Evolutionary conservation across 30 jellyfish, hydroid and myxozoan species (phyloP), one percentile per base, ranked within the genome.

Genomic region (Rhopilema esculentum): DNA sequence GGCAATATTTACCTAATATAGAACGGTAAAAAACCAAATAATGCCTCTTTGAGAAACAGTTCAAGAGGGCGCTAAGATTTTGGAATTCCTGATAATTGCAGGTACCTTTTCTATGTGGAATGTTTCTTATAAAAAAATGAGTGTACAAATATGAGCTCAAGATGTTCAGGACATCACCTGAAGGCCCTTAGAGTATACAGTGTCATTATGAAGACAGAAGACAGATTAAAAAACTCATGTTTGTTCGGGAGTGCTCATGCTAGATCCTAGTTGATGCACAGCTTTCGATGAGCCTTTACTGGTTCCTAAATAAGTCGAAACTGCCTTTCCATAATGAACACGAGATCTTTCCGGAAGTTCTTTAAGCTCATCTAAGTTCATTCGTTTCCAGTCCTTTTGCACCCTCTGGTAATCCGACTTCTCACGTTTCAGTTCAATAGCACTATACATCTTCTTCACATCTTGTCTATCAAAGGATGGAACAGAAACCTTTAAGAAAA

Each of bases 301-400:
- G 16, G 95, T 87, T 1, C 95, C 95, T 20, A 87, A 85, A 50
- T 87, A 87, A 1, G 95, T 87, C 9, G 84, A 16, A 8, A 87
- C 61, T 27, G 95, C 86, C 51, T 77, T 87, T 9, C 95, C 88
- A 49, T 72, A 77, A 53, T 87, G 95, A 69, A 17, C 66, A n/a
- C 95, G 95, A 63, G 95, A 87, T 28, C 83, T 65, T 20, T 33
- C 85, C 7, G 95, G 95, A 16, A 87, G 80, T 23, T 87, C 95
- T 87, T 87, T 87, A 66, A 87, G 57, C 69, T 87, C 95, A 23
- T 49, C 68, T 17, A 87, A 25, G 52, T 87, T 87, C 95, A 87
- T 87, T 32, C 95, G 80, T 78, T 87, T 87, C 95, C 95, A 87
- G 69, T 87, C 95, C 40, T 72, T 87, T 50, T 87, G 67, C 49